Evolutionary conservation across 2,888 invertebrate genomes (phyloP).

Genomic region (Caenorhabditis sulstoni): DNA sequence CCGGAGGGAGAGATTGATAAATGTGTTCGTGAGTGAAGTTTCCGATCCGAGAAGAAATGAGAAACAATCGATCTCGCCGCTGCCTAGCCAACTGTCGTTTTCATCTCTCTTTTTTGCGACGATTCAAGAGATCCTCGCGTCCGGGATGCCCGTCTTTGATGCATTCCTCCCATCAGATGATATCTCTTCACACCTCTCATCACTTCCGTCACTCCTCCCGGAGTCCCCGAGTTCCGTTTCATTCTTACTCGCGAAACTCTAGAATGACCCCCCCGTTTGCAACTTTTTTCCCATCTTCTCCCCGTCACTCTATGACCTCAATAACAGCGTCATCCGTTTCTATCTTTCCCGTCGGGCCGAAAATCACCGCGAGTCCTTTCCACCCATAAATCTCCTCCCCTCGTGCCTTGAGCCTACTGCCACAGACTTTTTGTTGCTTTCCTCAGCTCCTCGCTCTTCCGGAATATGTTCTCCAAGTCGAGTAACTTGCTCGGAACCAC

Average conservation of each 20-base stretch:
- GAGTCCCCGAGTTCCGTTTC: slow-evolving; percentile 7
- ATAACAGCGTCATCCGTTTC: slow-evolving; percentile 40
- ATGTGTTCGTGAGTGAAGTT: slow-evolving; percentile 38
- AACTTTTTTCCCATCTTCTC: slow-evolving; percentile 19
- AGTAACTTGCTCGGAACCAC: slow-evolving; percentile 61
- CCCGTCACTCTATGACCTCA: slow-evolving; percentile 42
- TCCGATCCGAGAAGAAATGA: slow-evolving; percentile 14
- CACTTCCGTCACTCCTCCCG: not conserved
- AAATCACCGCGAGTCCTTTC: slow-evolving; percentile 36
- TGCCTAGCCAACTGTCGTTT: slow-evolving; percentile 38
- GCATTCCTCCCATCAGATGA: slow-evolving; percentile 45
- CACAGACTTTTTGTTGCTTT: slow-evolving; percentile 18
- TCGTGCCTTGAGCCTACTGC: slow-evolving; percentile 5
- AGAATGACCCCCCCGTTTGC: slow-evolving; percentile 15
- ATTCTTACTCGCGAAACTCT: slow-evolving; percentile 18
- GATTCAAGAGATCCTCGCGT: too few species aligned
- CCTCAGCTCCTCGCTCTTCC: not conserved
- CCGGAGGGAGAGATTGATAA: slow-evolving; percentile 34
- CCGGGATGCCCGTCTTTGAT: slow-evolving; percentile 45
- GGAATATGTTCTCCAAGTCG: slow-evolving; percentile 68
- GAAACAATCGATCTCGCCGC: slow-evolving; percentile 40
- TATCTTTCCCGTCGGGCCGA: slow-evolving; percentile 38
- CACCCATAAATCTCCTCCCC: slow-evolving; percentile 39
- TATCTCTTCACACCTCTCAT: slow-evolving; percentile 41
- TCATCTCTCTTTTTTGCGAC: not conserved